phyloP scores from a whole-genome alignment of 2,113 vertebrate genomes.

The Cnemophilus loriae region DNA sequence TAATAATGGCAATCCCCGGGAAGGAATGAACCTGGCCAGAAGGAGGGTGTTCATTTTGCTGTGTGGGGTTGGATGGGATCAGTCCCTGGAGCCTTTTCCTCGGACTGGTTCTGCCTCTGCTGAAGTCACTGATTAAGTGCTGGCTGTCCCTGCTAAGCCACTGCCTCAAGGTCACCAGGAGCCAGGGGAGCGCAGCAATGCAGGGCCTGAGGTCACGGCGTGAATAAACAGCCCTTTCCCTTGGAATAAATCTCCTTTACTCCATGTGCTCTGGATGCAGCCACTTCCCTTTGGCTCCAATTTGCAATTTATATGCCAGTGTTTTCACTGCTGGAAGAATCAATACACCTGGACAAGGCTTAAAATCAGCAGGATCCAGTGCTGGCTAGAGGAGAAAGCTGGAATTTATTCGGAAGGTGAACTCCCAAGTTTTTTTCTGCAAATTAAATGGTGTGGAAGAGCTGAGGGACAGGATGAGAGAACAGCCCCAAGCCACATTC shows the following conservation, averaged over 20 bases:
- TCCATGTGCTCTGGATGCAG: not conserved
- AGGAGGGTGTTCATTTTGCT: not conserved
- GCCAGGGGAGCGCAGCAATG: not conserved
- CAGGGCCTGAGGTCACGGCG: not conserved
- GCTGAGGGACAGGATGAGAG: accelerated
- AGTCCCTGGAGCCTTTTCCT: not conserved
- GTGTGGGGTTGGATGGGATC: not conserved
- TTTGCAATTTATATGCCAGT: not conserved
- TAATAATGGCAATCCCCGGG: not conserved
- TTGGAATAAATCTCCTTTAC: not conserved
- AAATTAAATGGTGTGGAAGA: not conserved
- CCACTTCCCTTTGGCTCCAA: not conserved
- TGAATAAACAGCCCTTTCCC: not conserved
- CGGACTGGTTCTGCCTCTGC: not conserved
- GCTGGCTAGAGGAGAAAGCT: not conserved
- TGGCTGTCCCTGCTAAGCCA: not conserved
- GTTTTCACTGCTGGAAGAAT: not conserved
- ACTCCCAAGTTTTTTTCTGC: not conserved
- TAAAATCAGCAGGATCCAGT: not conserved
- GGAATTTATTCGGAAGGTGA: not conserved
- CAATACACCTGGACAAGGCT: not conserved
- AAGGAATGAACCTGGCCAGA: not conserved
- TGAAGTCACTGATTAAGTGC: not conserved
- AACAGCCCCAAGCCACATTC: not conserved
- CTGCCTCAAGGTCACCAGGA: not conserved